Percentiles rank a stretch among this genome's conserved stretches.
Conservation (phyloP, 2,888 invertebrate genomes). For the Dasypolia templi region DNA sequence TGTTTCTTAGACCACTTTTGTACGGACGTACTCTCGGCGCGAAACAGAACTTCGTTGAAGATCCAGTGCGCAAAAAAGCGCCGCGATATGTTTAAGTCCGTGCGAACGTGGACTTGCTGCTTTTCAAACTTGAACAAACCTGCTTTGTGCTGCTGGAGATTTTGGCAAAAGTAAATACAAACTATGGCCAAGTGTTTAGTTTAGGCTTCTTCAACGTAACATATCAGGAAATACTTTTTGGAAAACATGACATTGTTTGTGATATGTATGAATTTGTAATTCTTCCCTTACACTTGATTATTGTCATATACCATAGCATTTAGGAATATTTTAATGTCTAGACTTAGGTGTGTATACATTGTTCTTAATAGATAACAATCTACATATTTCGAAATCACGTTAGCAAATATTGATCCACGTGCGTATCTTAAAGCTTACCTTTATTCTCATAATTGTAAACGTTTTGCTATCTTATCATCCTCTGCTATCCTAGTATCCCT, state of each 20-base stretch:
- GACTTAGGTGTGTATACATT: not conserved
- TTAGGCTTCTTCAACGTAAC: slow-evolving; percentile 19
- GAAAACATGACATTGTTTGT: not conserved
- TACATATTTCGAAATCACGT: slow-evolving; percentile 38
- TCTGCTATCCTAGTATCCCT: slow-evolving; percentile 15
- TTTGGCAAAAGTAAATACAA: slow-evolving; percentile 18
- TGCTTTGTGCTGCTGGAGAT: not conserved
- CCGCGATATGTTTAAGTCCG: no score
- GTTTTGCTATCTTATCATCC: slow-evolving; percentile 25
- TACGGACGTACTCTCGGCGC: no score
- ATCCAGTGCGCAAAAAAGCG: no score
- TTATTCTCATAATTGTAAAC: slow-evolving; percentile 12
- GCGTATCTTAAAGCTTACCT: slow-evolving; percentile 11
- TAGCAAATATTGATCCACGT: slow-evolving; percentile 45
- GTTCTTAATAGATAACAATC: slow-evolving; percentile 8
- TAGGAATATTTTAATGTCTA: not conserved
- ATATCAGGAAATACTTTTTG: not conserved
- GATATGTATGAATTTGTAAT: slow-evolving; percentile 9
- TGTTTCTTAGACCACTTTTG: no score
- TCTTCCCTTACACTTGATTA: not conserved
- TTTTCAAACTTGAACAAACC: no score
- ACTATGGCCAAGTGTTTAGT: slow-evolving; percentile 11
- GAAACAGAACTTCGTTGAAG: no score
- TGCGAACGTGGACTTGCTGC: no score
- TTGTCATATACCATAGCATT: not conserved